A percentile compares a stretch with the other conserved stretches of the same genome.
Conservation (phyloP, 1,140 invertebrate genomes). For the Eriocheir sinensis region DNA sequence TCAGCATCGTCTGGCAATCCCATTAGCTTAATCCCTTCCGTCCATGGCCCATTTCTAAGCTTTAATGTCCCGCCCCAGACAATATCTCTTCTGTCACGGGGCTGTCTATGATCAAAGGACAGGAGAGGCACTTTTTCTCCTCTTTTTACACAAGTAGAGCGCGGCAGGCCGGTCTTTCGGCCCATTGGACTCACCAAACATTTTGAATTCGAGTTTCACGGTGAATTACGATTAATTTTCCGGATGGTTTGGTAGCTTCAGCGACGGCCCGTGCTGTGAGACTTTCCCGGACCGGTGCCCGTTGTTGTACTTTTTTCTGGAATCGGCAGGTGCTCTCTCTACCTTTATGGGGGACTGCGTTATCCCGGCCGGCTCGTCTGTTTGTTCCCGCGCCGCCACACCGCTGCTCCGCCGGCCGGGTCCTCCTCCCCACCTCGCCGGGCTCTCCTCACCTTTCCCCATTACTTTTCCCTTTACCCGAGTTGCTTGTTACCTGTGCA, state of each 20-base stretch:
- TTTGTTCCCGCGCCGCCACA: neutral
- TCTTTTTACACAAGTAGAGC: neutral
- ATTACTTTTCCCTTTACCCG: neutral
- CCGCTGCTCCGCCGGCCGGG: neutral
- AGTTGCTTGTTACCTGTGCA: neutral
- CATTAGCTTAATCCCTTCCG: constrained; percentile 23
- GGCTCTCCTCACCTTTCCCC: neutral
- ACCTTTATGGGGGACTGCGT: constrained; percentile 1
- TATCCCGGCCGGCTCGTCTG: neutral
- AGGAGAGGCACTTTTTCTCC: neutral
- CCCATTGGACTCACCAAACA: neutral
- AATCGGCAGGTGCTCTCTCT: constrained; percentile 20
- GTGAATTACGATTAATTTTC: constrained; percentile 26
- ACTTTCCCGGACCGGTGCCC: neutral
- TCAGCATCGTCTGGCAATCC: constrained; percentile 20
- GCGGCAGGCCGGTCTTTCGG: neutral
- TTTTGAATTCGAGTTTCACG: constrained; percentile 16
- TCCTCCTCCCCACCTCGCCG: neutral
- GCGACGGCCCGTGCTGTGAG: neutral
- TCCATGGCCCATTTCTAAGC: constrained; percentile 13
- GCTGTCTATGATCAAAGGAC: constrained; percentile 4
- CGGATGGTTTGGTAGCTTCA: neutral
- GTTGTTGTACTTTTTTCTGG: constrained; percentile 25
- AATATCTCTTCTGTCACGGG: neutral
- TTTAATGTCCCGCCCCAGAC: neutral